Evolutionary conservation across 1,140 invertebrate species (phyloP), one percentile per base, ranked within the genome.

Genomic region (Harpegnathos saltator): DNA sequence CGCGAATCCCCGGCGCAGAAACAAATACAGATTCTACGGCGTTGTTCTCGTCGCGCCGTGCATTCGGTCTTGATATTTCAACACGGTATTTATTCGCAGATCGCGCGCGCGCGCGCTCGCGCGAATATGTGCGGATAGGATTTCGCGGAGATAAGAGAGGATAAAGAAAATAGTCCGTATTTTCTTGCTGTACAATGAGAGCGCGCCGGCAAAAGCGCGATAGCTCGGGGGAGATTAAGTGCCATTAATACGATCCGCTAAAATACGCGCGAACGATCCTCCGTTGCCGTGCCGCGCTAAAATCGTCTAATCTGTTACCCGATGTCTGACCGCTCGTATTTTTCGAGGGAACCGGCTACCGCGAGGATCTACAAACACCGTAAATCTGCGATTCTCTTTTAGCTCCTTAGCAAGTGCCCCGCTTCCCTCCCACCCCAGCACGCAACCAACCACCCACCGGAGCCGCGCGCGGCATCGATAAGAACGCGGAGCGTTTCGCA

Each of bases 301-400:
- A 74, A 73, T 84, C 69, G 56, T 59, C 65, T 69, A 84, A 86
- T 83, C 73, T 52, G 65, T 82, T 86, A 62, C 72, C n/a, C 29
- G 66, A 66, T 78, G 56, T 38, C 61, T 56, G 52, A 50, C 78
- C 58, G 50, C 61, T 80, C 68, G 63, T 85, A 78, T 65, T 77
- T 78, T 83, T 48, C 59, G 63, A 14, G 5, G 38, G 26, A n/a
- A 72, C 14, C 77, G 52, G 84, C 72, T 48, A 77, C 65, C 38
- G n/a, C n/a, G 38, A 63, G 50, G 81, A 87, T 84, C 72, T 83
- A 83, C 80, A 75, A 87, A 84, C 85, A 65, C 33, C 77, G 73
- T 87, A 87, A 86, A 87, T 87, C 74, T 65, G 77, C 73, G 85
- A 44, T 86, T 63, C 82, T 63, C 63, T 22, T 83, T 52, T 80